Conservation (phyloP, 1,140 invertebrate genomes). For the Diploscapter pachys region DNA sequence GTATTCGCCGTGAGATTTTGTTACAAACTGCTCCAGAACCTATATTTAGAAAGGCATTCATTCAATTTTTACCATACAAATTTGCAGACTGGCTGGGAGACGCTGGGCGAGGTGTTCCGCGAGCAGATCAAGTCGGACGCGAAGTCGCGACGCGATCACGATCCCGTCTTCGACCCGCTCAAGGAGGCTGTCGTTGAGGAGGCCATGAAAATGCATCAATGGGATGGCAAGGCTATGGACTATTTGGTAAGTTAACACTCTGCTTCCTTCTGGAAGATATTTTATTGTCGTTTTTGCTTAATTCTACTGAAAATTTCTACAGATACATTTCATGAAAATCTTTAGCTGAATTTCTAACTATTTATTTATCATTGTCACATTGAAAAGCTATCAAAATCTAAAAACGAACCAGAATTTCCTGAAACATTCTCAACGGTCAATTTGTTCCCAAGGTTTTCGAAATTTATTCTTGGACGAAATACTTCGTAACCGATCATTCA, state of each 20-base stretch:
- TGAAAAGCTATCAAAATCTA: too few species aligned
- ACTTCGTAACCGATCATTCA: too few species aligned
- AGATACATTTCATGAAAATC: neutral
- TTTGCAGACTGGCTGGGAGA: slow-evolving; percentile 75
- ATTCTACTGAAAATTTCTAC: neutral
- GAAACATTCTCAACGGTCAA: too few species aligned
- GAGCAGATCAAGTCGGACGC: slow-evolving; percentile 68
- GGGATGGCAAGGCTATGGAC: slow-evolving; percentile 80
- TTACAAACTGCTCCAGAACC: too few species aligned
- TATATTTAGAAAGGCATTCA: too few species aligned
- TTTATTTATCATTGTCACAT: neutral
- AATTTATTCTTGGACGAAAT: too few species aligned
- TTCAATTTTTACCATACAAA: neutral
- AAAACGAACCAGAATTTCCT: too few species aligned
- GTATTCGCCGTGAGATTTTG: neutral
- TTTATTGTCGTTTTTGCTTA: too few species aligned
- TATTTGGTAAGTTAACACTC: slow-evolving; percentile 61
- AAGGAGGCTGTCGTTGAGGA: slow-evolving; percentile 81
- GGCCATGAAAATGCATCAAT: slow-evolving; percentile 77
- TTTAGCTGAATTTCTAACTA: neutral
- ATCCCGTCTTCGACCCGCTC: slow-evolving; percentile 83
- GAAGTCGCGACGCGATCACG: slow-evolving; percentile 71
- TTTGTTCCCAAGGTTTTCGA: too few species aligned
- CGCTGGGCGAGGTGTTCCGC: slow-evolving; percentile 79
- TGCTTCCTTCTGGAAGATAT: too few species aligned